Conservation (phyloP, 1,140 invertebrate species). For the Steinernema khuongi region DNA sequence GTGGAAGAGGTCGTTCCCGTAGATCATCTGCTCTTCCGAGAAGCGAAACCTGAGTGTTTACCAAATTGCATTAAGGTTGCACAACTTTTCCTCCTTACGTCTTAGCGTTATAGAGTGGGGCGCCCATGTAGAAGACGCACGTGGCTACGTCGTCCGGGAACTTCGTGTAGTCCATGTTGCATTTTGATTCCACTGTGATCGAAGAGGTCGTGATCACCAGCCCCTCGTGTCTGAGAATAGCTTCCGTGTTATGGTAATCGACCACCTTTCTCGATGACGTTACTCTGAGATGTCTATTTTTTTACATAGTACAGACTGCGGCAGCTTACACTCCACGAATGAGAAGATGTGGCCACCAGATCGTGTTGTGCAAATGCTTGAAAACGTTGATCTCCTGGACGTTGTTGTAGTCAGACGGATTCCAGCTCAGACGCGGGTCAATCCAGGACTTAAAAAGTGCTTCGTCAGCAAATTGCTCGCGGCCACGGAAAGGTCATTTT, state of each 20-base stretch:
- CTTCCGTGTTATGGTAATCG: constrained; percentile 1
- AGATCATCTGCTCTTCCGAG: neutral
- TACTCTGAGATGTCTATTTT: neutral
- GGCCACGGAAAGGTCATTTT: no score
- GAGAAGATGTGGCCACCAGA: constrained; percentile 4
- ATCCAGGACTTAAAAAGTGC: neutral
- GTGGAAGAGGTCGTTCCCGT: constrained; percentile 3
- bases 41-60: neutral
- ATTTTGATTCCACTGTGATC: neutral
- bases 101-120: neutral
- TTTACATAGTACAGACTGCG: neutral
- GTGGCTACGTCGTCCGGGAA: neutral
- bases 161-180: neutral
- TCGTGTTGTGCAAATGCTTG: neutral
- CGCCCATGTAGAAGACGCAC: constrained; percentile 11
- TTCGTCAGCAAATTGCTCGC: no score
- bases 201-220: neutral
- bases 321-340: neutral
- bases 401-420: neutral
- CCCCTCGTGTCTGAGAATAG: neutral
- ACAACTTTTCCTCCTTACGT: neutral
- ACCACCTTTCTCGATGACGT: neutral
- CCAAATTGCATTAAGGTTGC: neutral
- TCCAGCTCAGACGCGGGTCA: neutral
- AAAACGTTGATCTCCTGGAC: neutral